Evolutionary conservation across 2,113 vertebrate genomes (phyloP).

Genomic region (Ascaphus truei): DNA sequence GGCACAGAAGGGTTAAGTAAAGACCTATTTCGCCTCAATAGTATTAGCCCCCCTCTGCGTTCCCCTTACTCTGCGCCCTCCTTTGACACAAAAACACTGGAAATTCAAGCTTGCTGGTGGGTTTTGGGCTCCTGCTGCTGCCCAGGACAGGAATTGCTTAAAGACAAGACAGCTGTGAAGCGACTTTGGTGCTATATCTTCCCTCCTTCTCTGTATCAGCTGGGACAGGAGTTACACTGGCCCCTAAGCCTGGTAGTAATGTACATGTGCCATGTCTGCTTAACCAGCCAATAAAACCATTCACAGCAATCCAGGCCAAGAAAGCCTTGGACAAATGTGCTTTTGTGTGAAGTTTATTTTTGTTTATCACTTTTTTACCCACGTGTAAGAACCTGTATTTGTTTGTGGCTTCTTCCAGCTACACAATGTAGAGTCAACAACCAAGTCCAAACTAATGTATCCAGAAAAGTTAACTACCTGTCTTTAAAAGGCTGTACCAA

Average conservation of each 20-base stretch:
- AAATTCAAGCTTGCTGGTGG: background rate
- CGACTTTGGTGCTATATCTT: conserved; percentile 21
- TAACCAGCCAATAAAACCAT: conserved; percentile 39
- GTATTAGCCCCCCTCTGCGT: background rate
- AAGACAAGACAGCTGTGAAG: conserved; percentile 5
- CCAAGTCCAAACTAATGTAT: no score
- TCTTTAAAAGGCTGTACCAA: no score
- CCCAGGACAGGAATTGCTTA: background rate
- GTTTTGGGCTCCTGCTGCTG: background rate
- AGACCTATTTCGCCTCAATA: no score
- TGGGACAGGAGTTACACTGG: background rate
- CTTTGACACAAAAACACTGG: background rate
- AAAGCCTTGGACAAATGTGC: background rate
- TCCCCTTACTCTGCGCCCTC: no score
- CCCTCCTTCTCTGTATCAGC: background rate
- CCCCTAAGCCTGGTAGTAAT: background rate
- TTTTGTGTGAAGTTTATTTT: no score
- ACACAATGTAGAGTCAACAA: no score
- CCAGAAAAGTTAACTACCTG: no score
- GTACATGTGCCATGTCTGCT: conserved; percentile 29
- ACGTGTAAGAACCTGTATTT: no score
- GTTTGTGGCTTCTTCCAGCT: no score
- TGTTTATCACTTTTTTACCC: no score
- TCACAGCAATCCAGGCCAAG: conserved; percentile 1
- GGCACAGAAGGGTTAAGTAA: no score